A percentile compares a stretch with the other conserved stretches of the same genome.
These are phyloP conservation scores for Drosophila eohydei DNA, from an alignment of 2,888 invertebrate genomes.

Conservation along the genomic window DNA sequence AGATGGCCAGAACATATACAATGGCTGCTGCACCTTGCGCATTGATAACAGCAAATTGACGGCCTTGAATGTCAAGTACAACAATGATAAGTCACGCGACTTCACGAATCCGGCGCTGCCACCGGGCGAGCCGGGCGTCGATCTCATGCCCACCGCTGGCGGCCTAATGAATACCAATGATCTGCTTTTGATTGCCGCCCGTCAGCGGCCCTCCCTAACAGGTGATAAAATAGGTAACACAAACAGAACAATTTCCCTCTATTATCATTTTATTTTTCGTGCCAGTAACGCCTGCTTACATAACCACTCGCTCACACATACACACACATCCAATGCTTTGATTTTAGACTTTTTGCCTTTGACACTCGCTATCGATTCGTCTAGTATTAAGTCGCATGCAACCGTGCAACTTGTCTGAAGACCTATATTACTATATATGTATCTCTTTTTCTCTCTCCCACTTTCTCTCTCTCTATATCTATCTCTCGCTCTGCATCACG, in stretches of 20 bases:
- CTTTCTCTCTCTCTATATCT: background rate
- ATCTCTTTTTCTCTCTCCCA: conserved; percentile 9
- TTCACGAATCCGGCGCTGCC: conserved; percentile 99
- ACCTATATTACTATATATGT: conserved; percentile 30
- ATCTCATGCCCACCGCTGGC: conserved; percentile 86
- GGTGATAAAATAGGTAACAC: conserved; percentile 86
- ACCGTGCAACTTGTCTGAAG: conserved; percentile 13
- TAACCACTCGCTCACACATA: conserved; percentile 13
- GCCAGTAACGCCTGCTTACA: conserved; percentile 21
- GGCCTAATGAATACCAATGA: conserved; percentile 87
- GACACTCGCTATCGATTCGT: conserved; percentile 74
- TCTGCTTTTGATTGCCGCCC: conserved; percentile 85
- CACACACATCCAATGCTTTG: conserved; percentile 29
- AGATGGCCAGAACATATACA: conserved; percentile 99
- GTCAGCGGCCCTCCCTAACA: conserved; percentile 85
- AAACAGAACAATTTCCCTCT: conserved; percentile 72
- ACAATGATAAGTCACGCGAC: conserved; percentile 99
- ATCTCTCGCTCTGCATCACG: background rate
- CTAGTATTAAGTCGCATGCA: conserved; percentile 60
- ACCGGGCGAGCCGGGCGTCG: conserved; percentile 92
- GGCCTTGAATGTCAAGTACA: conserved; percentile 99
- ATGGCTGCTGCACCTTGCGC: conserved; percentile 99
- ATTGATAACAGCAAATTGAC: conserved; percentile 99
- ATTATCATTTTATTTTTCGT: conserved; percentile 51
- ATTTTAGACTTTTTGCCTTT: conserved; percentile 55